phyloP scores from a whole-genome alignment of 2,113 vertebrate genomes.

The Ia io region DNA sequence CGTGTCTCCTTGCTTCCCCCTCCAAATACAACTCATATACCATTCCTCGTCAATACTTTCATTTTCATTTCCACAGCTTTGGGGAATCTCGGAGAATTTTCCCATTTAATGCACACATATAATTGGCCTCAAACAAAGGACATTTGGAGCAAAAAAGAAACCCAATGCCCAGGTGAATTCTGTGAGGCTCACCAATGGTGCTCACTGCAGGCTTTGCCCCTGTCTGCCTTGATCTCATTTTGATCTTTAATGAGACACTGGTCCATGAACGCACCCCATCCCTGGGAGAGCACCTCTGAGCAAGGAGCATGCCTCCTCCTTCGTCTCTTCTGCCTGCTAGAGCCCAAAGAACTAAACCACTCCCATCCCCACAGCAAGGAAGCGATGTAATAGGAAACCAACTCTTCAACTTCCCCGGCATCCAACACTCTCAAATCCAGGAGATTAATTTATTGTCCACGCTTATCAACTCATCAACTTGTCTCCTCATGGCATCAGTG shows the following conservation, averaged over 20 bases:
- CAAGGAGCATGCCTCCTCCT: neutral
- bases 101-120: neutral
- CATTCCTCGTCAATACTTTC: neutral
- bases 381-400: neutral
- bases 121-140: neutral
- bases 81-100: neutral
- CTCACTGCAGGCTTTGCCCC: neutral
- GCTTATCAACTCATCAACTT: neutral
- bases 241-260: neutral
- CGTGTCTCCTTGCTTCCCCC: fast-evolving
- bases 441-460: neutral
- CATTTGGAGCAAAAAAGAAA: neutral
- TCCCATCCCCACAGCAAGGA: neutral
- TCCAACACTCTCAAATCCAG: neutral
- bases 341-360: neutral
- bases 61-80: neutral
- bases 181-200: neutral
- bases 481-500: neutral
- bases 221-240: neutral
- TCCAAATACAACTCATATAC: neutral
- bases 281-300: neutral
- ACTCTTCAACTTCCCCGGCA: neutral
- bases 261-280: neutral
- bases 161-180: neutral
- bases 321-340: neutral